Evolutionary conservation across 2,888 invertebrate genomes (phyloP).

Genomic region (Caenorhabditis sulstoni): DNA sequence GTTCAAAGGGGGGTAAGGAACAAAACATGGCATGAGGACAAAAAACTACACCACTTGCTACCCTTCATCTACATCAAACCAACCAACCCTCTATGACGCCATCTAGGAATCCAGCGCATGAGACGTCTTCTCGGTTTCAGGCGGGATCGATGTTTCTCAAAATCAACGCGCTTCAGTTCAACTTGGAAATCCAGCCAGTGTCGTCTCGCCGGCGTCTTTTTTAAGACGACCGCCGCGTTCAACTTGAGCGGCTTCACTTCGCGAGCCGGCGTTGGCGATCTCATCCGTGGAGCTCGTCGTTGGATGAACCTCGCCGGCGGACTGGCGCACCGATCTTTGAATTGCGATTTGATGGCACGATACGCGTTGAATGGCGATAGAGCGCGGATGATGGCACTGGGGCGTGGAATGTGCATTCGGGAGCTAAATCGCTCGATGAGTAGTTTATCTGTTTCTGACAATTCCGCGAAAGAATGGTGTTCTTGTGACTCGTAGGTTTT

Average conservation of each 20-base stretch:
- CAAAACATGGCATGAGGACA: background rate
- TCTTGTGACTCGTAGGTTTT: constrained; percentile 62
- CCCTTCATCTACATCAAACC: constrained; percentile 6
- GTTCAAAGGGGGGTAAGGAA: background rate
- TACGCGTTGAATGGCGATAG: constrained; percentile 63
- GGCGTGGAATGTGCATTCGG: constrained; percentile 71
- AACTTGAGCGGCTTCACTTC: constrained; percentile 42
- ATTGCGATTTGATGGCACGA: constrained; percentile 53
- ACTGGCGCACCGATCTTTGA: constrained; percentile 54
- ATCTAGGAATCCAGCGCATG: constrained; percentile 65
- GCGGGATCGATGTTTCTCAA: constrained; percentile 52
- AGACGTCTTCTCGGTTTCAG: constrained; percentile 58
- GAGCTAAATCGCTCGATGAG: constrained; percentile 72
- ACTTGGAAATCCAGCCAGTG: constrained; percentile 62
- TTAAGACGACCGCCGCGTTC: constrained; percentile 28
- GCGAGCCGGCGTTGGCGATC: constrained; percentile 47
- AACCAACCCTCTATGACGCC: constrained; percentile 62
- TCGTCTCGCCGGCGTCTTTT: constrained; percentile 46
- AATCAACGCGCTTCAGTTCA: constrained; percentile 61
- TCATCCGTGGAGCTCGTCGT: constrained; percentile 40
- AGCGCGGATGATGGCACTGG: constrained; percentile 62
- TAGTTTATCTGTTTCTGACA: constrained; percentile 69
- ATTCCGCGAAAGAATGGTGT: constrained; percentile 60
- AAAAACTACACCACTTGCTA: background rate
- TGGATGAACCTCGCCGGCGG: constrained; percentile 55